Percentiles rank a stretch among this genome's conserved stretches.
These are phyloP conservation scores for Campylomormyrus tamandua DNA, from an alignment of 2,113 vertebrate species.

Conservation along the genomic window DNA sequence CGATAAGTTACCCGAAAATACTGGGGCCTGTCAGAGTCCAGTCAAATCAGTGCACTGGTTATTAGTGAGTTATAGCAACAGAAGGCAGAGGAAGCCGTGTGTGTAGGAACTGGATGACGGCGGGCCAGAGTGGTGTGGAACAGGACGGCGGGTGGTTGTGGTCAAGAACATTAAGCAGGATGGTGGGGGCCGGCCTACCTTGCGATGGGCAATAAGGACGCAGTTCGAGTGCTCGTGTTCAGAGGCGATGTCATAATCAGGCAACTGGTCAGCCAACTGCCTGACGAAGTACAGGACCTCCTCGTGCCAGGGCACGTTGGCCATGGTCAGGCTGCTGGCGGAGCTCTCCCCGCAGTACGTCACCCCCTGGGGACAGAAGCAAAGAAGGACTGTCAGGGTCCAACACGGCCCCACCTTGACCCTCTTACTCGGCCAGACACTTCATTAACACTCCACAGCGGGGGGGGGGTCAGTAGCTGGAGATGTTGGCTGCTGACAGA, in stretches of 20 bases:
- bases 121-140: background rate
- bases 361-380: constrained; percentile 67
- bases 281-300: constrained; percentile 80
- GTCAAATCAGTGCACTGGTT: background rate
- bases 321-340: constrained; percentile 90
- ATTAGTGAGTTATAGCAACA: background rate
- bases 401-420: background rate
- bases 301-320: constrained; percentile 92
- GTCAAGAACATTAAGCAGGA: background rate
- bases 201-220: constrained; percentile 78
- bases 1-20: background rate
- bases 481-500: background rate
- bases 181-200: constrained; percentile 56
- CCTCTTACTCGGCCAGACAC: background rate
- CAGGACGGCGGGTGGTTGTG: background rate
- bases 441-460: background rate
- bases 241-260: constrained; percentile 76
- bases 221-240: constrained; percentile 94
- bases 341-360: constrained; percentile 92
- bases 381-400: background rate
- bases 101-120: background rate
- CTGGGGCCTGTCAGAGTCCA: background rate
- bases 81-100: background rate
- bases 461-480: background rate
- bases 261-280: constrained; percentile 71